These are phyloP conservation scores for Epinotia nisella DNA, from an alignment of 2,888 invertebrate genomes.

Conservation along the genomic window DNA sequence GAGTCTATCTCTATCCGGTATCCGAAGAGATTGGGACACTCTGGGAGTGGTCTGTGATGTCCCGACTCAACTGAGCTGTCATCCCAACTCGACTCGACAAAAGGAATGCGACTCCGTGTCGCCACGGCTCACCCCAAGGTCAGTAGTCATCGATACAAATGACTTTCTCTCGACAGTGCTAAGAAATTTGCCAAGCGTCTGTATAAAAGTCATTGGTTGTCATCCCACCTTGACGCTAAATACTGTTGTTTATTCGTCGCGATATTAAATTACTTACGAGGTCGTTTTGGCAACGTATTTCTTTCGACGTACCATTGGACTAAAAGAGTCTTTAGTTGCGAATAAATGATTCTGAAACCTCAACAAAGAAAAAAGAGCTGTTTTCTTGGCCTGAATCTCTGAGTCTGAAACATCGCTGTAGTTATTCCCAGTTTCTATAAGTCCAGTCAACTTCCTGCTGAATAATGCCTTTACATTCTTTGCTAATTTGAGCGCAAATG, in stretches of 20 bases:
- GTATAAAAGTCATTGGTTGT: slow-evolving; percentile 32
- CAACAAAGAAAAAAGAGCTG: background rate
- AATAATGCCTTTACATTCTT: too few relatives aligned
- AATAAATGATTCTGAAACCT: background rate
- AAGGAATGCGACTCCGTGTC: slow-evolving; percentile 17
- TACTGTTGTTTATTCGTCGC: slow-evolving; percentile 35
- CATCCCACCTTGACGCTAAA: slow-evolving; percentile 37
- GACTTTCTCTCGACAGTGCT: slow-evolving; percentile 38
- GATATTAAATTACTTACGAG: slow-evolving; percentile 39
- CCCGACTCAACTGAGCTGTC: background rate
- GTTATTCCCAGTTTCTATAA: too few relatives aligned
- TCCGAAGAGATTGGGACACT: too few relatives aligned
- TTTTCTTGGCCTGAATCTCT: too few relatives aligned
- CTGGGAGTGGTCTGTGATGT: too few relatives aligned
- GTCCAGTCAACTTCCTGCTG: too few relatives aligned
- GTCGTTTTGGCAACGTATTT: slow-evolving; percentile 36
- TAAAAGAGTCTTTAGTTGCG: slow-evolving; percentile 17
- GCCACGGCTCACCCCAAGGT: background rate
- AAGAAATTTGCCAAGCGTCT: slow-evolving; percentile 36
- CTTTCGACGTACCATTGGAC: slow-evolving; percentile 15
- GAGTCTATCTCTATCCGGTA: too few relatives aligned
- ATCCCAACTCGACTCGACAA: slow-evolving; percentile 1
- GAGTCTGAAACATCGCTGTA: too few relatives aligned
- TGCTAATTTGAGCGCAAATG: too few relatives aligned
- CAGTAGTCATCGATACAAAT: slow-evolving; percentile 39